Evolutionary conservation across 2,888 invertebrate genomes (phyloP).

Genomic region (Pyrrhosoma nymphula): DNA sequence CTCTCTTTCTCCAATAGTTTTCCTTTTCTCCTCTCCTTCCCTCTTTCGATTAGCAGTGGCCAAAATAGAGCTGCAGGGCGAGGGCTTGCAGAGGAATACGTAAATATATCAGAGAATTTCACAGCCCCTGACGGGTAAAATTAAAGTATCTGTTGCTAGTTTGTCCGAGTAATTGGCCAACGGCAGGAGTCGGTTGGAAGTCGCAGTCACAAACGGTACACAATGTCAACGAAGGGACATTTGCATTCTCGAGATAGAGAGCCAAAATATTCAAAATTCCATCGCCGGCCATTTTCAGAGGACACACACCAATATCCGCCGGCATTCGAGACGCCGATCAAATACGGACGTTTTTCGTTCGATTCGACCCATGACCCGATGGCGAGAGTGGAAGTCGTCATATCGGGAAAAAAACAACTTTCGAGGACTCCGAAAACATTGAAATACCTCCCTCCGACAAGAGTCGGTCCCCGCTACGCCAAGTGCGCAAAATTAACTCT

Average conservation of each 20-base stretch:
- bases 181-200: neutral
- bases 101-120: too few species aligned
- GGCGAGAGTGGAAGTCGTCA: neutral
- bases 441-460: neutral
- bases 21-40: too few species aligned
- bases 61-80: too few species aligned
- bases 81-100: too few species aligned
- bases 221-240: neutral
- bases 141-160: too few species aligned
- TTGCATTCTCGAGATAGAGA: neutral
- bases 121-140: too few species aligned
- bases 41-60: too few species aligned
- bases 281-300: neutral
- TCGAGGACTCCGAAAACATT: neutral
- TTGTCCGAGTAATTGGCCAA: neutral
- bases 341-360: neutral
- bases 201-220: too few species aligned
- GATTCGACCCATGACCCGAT: neutral
- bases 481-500: neutral
- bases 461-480: neutral
- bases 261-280: neutral
- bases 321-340: neutral
- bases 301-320: neutral
- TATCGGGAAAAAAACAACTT: neutral
- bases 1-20: too few species aligned